Evolutionary conservation across 2,888 invertebrate genomes (phyloP).

Genomic region (Sialis fuliginosa): DNA sequence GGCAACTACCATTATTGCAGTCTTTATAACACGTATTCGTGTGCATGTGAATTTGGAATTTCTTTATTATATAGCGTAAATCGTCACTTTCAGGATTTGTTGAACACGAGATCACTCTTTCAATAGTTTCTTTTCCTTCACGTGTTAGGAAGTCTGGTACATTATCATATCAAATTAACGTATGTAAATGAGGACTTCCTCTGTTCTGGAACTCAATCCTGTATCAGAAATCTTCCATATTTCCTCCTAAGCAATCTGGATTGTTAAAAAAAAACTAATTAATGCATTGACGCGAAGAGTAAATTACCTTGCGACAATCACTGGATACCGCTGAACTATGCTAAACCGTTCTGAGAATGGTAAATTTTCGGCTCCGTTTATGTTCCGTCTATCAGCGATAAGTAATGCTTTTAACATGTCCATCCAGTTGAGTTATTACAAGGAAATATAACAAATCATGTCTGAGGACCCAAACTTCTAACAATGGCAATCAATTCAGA

Average conservation of each 20-base stretch:
- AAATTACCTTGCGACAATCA: conserved; percentile 12
- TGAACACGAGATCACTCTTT: no score
- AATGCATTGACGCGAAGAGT: conserved; percentile 13
- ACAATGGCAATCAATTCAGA: conserved; percentile 18
- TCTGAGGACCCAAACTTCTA: conserved; percentile 16
- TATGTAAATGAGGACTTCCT: conserved; percentile 18
- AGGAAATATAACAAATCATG: conserved; percentile 16
- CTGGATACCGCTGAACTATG: not conserved
- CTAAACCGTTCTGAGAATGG: conserved; percentile 3
- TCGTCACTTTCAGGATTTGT: not conserved
- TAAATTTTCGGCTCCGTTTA: not conserved
- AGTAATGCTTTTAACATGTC: conserved; percentile 18
- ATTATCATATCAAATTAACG: conserved; percentile 15
- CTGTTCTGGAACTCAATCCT: conserved; percentile 18
- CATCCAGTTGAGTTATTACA: conserved; percentile 13
- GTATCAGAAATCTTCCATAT: conserved; percentile 13
- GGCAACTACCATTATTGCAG: conserved; percentile 7
- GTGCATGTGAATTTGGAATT: conserved; percentile 11
- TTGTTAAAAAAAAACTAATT: conserved; percentile 10
- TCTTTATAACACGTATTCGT: conserved; percentile 11
- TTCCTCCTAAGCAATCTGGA: conserved; percentile 3
- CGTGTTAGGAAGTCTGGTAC: no score
- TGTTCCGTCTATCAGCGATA: conserved; percentile 12
- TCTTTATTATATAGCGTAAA: conserved; percentile 9
- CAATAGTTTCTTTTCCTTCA: no score